Percentiles rank a stretch among this genome's conserved stretches.
Conservation (phyloP, 2,797 vertebrate genomes). For the Podarcis lilfordi region DNA sequence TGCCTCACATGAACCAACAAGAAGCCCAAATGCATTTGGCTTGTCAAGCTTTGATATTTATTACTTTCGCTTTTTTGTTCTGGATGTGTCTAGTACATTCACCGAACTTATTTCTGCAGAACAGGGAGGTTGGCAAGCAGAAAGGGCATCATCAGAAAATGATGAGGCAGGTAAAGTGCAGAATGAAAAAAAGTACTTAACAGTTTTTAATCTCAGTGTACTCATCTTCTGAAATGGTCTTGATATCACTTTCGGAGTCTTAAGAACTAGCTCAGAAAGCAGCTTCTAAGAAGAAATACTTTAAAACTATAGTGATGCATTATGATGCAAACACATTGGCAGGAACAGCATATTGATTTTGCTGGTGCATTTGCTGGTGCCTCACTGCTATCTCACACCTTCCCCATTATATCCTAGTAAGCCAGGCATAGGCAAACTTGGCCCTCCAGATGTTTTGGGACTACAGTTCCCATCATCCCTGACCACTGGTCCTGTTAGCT, state of each 20-base stretch:
- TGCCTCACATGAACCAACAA: background rate
- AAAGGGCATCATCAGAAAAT: constrained; percentile 45
- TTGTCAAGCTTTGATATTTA: constrained; percentile 46
- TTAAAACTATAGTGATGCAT: constrained; percentile 14
- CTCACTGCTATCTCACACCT: too few relatives aligned
- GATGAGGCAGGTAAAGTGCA: constrained; percentile 47
- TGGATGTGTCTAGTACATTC: constrained; percentile 29
- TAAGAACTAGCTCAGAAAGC: constrained; percentile 34
- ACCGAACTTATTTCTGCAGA: constrained; percentile 66
- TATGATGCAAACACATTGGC: too few relatives aligned
- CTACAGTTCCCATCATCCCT: too few relatives aligned
- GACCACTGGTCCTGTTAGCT: too few relatives aligned
- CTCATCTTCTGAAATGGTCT: constrained; percentile 38
- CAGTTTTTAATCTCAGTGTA: constrained; percentile 50
- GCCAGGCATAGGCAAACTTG: too few relatives aligned
- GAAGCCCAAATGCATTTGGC: constrained; percentile 9
- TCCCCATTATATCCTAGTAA: too few relatives aligned
- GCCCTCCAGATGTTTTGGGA: too few relatives aligned
- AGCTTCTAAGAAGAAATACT: background rate
- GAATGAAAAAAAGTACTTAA: constrained; percentile 45
- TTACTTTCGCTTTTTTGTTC: constrained; percentile 41
- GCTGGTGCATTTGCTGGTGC: too few relatives aligned
- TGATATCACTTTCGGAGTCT: constrained; percentile 44
- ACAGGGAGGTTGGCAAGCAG: constrained; percentile 52
- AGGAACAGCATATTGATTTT: too few relatives aligned